These are phyloP conservation scores for Natator depressus DNA, from an alignment of 2,113 vertebrate genomes.

Conservation along the genomic window DNA sequence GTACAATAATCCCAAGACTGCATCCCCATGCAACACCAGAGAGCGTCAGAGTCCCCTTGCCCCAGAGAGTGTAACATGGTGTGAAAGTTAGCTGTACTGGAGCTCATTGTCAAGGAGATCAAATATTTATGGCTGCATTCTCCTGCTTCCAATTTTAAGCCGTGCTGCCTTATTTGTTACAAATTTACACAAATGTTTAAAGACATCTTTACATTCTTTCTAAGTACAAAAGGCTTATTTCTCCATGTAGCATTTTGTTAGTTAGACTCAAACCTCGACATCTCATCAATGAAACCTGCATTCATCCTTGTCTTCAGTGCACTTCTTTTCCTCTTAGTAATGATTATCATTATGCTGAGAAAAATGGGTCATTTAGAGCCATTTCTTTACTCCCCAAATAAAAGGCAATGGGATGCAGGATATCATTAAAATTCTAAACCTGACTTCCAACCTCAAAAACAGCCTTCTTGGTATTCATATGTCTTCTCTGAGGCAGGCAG, in stretches of 20 bases:
- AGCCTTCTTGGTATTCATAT: not conserved
- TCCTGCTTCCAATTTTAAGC: not conserved
- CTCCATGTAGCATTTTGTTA: not conserved
- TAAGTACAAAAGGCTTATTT: conserved; percentile 44
- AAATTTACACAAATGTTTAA: conserved; percentile 51
- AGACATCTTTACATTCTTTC: conserved; percentile 34
- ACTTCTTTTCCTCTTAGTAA: conserved; percentile 60
- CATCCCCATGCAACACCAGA: accelerated
- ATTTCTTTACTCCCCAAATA: conserved; percentile 56
- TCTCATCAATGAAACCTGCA: not conserved
- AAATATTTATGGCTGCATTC: conserved; percentile 59
- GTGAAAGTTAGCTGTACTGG: conserved; percentile 28
- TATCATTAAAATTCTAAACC: conserved; percentile 74
- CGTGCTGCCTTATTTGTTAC: conserved; percentile 37
- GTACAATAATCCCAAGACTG: accelerated
- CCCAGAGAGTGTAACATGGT: not conserved
- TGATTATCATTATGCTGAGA: conserved; percentile 69
- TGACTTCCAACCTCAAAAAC: conserved; percentile 32
- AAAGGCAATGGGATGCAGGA: conserved; percentile 70
- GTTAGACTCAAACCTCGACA: not conserved
- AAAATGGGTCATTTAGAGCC: conserved; percentile 72
- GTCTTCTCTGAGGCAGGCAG: not conserved
- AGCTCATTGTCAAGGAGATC: conserved; percentile 40
- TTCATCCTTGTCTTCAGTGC: not conserved
- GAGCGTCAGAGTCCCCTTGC: not conserved